phyloP scores from a whole-genome alignment of 2,113 vertebrate genomes.

The Podarcis raffonei region DNA sequence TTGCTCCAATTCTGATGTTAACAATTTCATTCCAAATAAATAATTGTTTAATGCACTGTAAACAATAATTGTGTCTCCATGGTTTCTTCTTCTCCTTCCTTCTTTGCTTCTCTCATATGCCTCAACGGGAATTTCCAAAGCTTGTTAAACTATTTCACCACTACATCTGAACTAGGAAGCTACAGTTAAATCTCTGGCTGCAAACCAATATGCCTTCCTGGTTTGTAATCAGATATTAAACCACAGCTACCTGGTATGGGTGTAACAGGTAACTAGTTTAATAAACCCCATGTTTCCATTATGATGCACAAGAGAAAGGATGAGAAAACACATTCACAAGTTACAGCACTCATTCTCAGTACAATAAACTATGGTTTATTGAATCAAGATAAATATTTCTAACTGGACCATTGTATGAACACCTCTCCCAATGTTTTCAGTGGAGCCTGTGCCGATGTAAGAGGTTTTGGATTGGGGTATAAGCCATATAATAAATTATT shows the following conservation, averaged over 20 bases:
- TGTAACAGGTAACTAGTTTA: background rate
- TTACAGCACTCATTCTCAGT: background rate
- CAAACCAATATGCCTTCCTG: background rate
- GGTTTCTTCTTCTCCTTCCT: background rate
- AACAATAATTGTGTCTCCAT: background rate
- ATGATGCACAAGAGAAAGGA: background rate
- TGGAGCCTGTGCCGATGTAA: background rate
- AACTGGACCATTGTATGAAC: background rate
- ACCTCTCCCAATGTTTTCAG: background rate
- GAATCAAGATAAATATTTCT: background rate
- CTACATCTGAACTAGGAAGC: background rate
- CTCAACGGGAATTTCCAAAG: background rate
- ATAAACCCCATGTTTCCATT: background rate
- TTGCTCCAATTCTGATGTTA: background rate
- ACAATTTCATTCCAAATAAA: background rate
- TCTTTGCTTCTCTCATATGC: background rate
- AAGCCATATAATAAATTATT: conserved; percentile 20
- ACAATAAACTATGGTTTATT: background rate
- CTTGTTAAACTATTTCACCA: background rate
- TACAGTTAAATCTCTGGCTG: background rate
- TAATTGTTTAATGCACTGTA: background rate
- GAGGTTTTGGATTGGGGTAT: conserved; percentile 1
- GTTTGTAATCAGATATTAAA: background rate
- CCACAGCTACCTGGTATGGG: background rate
- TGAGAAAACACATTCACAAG: background rate